A percentile compares a stretch with the other conserved stretches of the same genome.
phyloP scores from a whole-genome alignment of 2,888 invertebrate species.

The Acholoe squamosa region DNA sequence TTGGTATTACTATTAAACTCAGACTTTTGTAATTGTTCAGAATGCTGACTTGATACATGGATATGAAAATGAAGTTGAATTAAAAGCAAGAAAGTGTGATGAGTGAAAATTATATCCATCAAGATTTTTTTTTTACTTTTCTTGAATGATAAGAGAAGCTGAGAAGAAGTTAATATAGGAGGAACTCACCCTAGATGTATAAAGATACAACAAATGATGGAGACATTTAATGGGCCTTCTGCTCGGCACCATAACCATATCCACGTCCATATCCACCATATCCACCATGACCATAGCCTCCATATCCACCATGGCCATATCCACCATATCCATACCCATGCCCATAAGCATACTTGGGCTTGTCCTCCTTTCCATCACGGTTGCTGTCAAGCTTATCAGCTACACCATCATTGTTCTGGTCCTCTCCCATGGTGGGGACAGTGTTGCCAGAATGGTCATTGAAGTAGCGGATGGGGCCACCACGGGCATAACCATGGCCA shows the following conservation, averaged over 20 bases:
- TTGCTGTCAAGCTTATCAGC: slow-evolving; percentile 55
- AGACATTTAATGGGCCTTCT: neutral
- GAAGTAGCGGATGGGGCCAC: slow-evolving; percentile 19
- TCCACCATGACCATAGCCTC: neutral
- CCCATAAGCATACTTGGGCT: neutral
- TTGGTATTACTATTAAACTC: too few species aligned
- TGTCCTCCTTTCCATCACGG: slow-evolving; percentile 55
- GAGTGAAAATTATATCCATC: too few species aligned
- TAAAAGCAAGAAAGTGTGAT: too few species aligned
- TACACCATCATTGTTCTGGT: slow-evolving; percentile 57
- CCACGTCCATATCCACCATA: neutral
- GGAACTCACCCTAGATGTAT: too few species aligned
- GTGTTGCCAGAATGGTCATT: slow-evolving; percentile 51
- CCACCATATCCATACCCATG: slow-evolving; percentile 25
- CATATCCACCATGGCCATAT: neutral
- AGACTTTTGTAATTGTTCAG: too few species aligned
- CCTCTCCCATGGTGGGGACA: slow-evolving; percentile 52
- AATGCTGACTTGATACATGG: too few species aligned
- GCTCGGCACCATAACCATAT: neutral
- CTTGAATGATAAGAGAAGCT: too few species aligned
- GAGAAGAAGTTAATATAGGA: too few species aligned
- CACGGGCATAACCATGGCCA: slow-evolving; percentile 36
- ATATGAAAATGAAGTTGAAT: too few species aligned
- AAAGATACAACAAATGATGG: too few species aligned
- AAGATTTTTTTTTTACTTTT: too few species aligned